phyloP scores from a whole-genome alignment of 2,113 vertebrate species.

The Entosphenus tridentatus region DNA sequence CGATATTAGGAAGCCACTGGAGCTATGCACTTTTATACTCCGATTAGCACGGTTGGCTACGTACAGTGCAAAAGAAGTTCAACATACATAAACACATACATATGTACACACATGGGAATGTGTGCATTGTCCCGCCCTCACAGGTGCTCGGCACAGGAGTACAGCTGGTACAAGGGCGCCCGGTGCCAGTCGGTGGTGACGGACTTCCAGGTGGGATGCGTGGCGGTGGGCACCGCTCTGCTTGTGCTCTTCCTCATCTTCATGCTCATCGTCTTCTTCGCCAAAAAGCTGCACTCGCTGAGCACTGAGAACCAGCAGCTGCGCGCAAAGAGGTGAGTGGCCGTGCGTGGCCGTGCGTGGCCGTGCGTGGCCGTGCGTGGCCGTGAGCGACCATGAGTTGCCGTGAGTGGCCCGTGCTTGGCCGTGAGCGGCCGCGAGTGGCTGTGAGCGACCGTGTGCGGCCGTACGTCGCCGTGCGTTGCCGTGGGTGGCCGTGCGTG shows the following conservation, averaged over 20 bases:
- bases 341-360: not conserved
- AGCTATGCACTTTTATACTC: too few species aligned
- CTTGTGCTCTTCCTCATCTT: constrained; percentile 76
- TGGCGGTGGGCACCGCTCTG: constrained; percentile 60
- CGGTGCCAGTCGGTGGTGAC: constrained; percentile 86
- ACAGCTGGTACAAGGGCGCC: constrained; percentile 89
- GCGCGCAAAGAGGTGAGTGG: constrained; percentile 67
- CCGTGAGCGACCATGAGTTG: constrained; percentile 24
- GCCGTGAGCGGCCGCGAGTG: too few species aligned
- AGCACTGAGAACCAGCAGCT: constrained; percentile 89
- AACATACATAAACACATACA: too few species aligned
- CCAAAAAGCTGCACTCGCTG: constrained; percentile 92
- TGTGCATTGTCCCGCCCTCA: not conserved
- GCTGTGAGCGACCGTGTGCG: too few species aligned
- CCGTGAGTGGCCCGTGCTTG: not conserved
- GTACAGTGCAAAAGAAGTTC: too few species aligned
- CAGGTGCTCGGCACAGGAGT: constrained; percentile 90
- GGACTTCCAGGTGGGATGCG: constrained; percentile 93
- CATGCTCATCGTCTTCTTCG: constrained; percentile 92
- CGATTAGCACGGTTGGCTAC: too few species aligned
- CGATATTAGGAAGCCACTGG: too few species aligned
- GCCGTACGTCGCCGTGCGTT: too few species aligned
- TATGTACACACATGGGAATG: too few species aligned
- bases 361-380: too few species aligned
- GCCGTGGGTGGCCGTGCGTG: too few species aligned